These are phyloP conservation scores for Cryptocephalus moraei DNA, from an alignment of 2,888 invertebrate genomes.

Conservation along the genomic window DNA sequence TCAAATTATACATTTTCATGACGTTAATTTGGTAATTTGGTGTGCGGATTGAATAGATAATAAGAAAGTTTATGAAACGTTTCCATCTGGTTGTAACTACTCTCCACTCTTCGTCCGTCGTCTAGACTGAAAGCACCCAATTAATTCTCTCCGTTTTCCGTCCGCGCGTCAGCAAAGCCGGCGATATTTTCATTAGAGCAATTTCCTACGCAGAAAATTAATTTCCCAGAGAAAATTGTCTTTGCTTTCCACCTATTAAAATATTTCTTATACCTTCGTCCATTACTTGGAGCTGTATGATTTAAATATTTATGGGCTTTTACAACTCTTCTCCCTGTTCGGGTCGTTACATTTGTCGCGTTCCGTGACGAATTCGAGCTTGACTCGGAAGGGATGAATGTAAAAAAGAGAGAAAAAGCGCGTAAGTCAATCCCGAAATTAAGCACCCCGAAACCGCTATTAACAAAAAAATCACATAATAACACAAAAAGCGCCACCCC, in stretches of 20 bases:
- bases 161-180: conserved; percentile 20
- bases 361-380: no score
- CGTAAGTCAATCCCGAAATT: conserved; percentile 21
- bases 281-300: conserved; percentile 3
- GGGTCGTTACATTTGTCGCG: no score
- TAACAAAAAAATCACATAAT: conserved; percentile 26
- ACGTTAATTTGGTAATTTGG: no score
- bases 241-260: conserved; percentile 13
- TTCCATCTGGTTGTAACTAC: no score
- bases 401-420: conserved; percentile 10
- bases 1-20: no score
- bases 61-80: no score
- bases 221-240: conserved; percentile 15
- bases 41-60: no score
- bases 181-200: conserved; percentile 34
- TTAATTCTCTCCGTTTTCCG: no score
- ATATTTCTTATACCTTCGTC: conserved; percentile 4
- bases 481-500: conserved; percentile 13
- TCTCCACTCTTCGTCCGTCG: no score
- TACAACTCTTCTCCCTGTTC: background rate
- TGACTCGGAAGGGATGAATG: background rate
- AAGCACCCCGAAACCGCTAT: conserved; percentile 29
- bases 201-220: conserved; percentile 31
- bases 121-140: no score
- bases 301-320: no score